Conservation (phyloP, 2,888 invertebrate genomes). For the Lottia scabra region DNA sequence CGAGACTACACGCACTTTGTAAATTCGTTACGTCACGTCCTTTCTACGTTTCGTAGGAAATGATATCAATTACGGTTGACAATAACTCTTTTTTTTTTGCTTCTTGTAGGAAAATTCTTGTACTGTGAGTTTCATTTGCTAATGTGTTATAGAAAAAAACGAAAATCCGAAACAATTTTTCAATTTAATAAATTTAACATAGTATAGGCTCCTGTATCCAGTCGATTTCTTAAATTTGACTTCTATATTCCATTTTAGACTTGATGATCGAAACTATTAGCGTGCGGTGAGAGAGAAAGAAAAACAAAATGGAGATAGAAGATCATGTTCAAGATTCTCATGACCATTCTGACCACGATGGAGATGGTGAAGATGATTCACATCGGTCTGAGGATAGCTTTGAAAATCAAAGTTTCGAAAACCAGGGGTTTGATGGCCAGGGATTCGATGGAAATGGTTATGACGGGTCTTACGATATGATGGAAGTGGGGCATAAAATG, state of each 20-base stretch:
- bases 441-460: not conserved
- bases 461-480: not conserved
- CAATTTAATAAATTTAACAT: too few species aligned
- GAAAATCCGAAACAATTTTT: too few species aligned
- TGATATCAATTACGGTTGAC: not conserved
- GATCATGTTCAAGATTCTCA: not conserved
- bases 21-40: not conserved
- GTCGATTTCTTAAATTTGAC: too few species aligned
- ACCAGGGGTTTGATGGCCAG: not conserved
- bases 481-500: constrained; percentile 3
- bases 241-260: not conserved
- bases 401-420: not conserved
- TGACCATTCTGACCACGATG: not conserved
- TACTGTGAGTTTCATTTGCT: too few species aligned
- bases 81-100: too few species aligned
- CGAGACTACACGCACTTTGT: not conserved
- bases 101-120: too few species aligned
- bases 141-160: too few species aligned
- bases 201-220: too few species aligned
- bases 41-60: not conserved
- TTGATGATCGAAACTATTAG: not conserved
- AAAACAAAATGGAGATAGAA: constrained; percentile 2
- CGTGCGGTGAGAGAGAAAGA: not conserved
- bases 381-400: not conserved
- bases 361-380: not conserved